A percentile compares a stretch with the other conserved stretches of the same genome.
Conservation (phyloP, 2,888 invertebrate species). For the Oligia strigilis region DNA sequence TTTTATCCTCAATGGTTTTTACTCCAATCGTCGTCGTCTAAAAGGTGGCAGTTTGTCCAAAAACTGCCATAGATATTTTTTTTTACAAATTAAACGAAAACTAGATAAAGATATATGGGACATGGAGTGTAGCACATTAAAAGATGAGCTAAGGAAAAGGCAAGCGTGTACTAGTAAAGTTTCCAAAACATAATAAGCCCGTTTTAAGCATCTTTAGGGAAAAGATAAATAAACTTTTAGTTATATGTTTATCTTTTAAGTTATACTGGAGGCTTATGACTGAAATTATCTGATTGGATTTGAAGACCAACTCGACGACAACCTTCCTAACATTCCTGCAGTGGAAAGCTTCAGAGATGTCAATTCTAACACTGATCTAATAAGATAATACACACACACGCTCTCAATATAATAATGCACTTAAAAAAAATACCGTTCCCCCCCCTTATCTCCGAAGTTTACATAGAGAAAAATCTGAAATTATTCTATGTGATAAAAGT, state of each 20-base stretch:
- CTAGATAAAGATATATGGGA: not conserved
- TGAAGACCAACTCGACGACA: not conserved
- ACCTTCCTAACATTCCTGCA: not conserved
- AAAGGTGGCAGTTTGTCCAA: not conserved
- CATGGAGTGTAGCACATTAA: not conserved
- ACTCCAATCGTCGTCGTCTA: not conserved
- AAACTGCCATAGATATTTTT: not conserved
- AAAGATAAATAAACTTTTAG: not conserved
- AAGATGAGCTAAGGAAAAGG: not conserved
- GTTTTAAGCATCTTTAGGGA: not conserved
- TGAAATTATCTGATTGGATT: not conserved
- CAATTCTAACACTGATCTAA: not conserved
- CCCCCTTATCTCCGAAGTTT: no score
- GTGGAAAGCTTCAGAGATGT: not conserved
- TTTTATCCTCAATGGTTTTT: no score
- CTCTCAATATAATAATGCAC: not conserved
- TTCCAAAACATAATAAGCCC: no score
- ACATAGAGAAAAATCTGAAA: no score
- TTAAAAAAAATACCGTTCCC: no score
- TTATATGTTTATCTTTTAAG: not conserved
- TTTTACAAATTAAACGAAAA: not conserved
- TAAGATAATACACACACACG: not conserved
- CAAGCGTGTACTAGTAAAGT: not conserved
- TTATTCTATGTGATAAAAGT: no score
- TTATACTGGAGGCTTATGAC: not conserved